phyloP scores from a whole-genome alignment of 2,113 vertebrate species.

The Paralichthys olivaceus region DNA sequence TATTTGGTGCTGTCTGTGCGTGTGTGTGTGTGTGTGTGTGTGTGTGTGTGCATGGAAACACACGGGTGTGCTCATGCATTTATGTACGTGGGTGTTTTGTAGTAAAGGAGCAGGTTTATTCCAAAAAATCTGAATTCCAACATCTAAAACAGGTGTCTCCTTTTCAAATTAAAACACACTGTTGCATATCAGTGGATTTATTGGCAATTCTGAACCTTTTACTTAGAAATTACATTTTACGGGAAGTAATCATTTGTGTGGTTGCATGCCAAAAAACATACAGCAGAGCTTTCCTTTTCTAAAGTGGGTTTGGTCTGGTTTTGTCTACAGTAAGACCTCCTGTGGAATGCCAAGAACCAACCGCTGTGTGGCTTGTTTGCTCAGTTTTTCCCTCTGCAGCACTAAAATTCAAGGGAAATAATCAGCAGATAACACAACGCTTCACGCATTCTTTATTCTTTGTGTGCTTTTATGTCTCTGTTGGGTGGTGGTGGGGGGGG shows the following conservation, averaged over 20 bases:
- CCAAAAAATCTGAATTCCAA: background rate
- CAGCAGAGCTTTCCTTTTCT: slow-evolving; percentile 42
- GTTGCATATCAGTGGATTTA: slow-evolving; percentile 57
- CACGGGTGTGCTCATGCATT: background rate
- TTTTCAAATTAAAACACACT: slow-evolving; percentile 62
- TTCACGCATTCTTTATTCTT: slow-evolving; percentile 59
- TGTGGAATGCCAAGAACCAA: slow-evolving; percentile 52
- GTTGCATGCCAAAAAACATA: slow-evolving; percentile 55
- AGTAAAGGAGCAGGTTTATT: slow-evolving; percentile 22
- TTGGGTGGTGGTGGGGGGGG: slow-evolving; percentile 10
- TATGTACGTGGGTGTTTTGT: background rate
- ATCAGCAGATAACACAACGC: slow-evolving; percentile 65
- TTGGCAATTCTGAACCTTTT: slow-evolving; percentile 47
- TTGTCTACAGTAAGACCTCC: slow-evolving; percentile 44
- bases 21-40: slow-evolving; percentile 9
- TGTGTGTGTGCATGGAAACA: background rate
- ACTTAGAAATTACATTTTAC: slow-evolving; percentile 43
- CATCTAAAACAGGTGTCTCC: slow-evolving; percentile 16
- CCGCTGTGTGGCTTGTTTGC: slow-evolving; percentile 61
- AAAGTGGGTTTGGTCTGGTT: slow-evolving; percentile 42
- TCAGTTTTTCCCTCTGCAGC: slow-evolving; percentile 56
- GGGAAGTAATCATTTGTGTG: slow-evolving; percentile 36
- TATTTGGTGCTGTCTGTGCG: slow-evolving; percentile 40
- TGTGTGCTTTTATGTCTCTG: slow-evolving; percentile 66
- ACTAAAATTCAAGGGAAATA: slow-evolving; percentile 70